A percentile compares a stretch with the other conserved stretches of the same genome.
phyloP scores from a whole-genome alignment of 2,113 vertebrate genomes.

The Desmodus rotundus region DNA sequence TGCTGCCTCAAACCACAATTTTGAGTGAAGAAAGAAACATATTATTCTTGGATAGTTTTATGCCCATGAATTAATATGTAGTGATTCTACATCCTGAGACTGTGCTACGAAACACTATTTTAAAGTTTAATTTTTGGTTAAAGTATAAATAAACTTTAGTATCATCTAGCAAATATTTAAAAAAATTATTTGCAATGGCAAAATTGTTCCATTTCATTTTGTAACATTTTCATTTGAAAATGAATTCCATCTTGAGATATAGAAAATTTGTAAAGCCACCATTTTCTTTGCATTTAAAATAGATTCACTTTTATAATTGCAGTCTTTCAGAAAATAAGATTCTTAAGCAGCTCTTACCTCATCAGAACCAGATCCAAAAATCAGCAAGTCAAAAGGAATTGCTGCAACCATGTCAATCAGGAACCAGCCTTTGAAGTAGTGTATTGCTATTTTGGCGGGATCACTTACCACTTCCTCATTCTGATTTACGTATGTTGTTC shows the following conservation, averaged over 20 bases:
- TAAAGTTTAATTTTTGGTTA: not conserved
- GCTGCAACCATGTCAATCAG: constrained; percentile 99
- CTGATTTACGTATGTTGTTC: constrained; percentile 97
- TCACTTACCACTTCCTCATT: constrained; percentile 99
- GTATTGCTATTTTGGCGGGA: constrained; percentile 97
- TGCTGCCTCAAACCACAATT: not conserved
- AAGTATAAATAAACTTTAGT: constrained; percentile 36
- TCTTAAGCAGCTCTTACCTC: constrained; percentile 87
- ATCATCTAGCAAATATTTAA: not conserved
- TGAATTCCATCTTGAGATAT: constrained; percentile 30
- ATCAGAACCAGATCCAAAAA: constrained; percentile 99
- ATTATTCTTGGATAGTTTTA: not conserved
- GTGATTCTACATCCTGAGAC: not conserved
- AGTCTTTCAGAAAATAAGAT: constrained; percentile 47
- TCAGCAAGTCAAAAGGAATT: constrained; percentile 98
- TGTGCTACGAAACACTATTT: not conserved
- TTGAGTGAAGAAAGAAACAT: not conserved
- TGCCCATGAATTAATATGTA: not conserved
- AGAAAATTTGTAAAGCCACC: constrained; percentile 2
- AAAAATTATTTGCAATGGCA: not conserved
- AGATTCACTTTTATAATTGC: constrained; percentile 11
- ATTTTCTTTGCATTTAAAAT: not conserved
- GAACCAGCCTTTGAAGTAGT: constrained; percentile 99
- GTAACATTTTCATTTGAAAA: constrained; percentile 45
- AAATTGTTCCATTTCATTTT: constrained; percentile 44